Percentiles rank a stretch among this genome's conserved stretches.
These are phyloP conservation scores for Ricordea florida DNA, from an alignment of 92 coral and sea anemone genomes.

Conservation along the genomic window DNA sequence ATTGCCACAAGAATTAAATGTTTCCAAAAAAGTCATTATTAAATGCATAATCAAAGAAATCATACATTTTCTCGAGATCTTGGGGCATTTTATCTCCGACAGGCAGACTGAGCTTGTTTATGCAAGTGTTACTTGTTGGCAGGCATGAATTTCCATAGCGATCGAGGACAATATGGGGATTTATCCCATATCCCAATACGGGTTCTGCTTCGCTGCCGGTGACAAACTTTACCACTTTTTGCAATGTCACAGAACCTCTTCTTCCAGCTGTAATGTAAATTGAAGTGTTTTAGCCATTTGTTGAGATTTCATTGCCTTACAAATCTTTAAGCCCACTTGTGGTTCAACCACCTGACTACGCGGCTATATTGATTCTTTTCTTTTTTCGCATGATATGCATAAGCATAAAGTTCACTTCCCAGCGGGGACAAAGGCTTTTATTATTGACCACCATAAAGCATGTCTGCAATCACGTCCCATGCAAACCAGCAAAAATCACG, in stretches of 20 bases:
- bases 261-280: constrained; percentile 45
- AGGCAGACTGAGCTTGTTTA: constrained; percentile 41
- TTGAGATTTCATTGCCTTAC: background rate
- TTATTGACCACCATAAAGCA: too few species aligned
- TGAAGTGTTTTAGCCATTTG: background rate
- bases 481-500: too few species aligned
- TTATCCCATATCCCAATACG: constrained; percentile 43
- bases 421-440: too few species aligned
- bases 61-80: constrained; percentile 12
- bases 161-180: constrained; percentile 38
- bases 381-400: too few species aligned
- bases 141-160: constrained; percentile 17
- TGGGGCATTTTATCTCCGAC: background rate
- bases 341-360: too few species aligned
- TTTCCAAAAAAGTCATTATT: constrained; percentile 33
- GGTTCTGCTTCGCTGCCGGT: constrained; percentile 61
- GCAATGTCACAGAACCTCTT: constrained; percentile 29
- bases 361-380: too few species aligned
- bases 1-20: too few species aligned
- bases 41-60: constrained; percentile 54
- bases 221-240: constrained; percentile 25
- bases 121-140: constrained; percentile 62
- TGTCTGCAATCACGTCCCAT: too few species aligned
- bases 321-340: background rate
- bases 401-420: too few species aligned